These are phyloP conservation scores for Stegodyphus dumicola DNA, from an alignment of 1,140 invertebrate species.

Conservation along the genomic window DNA sequence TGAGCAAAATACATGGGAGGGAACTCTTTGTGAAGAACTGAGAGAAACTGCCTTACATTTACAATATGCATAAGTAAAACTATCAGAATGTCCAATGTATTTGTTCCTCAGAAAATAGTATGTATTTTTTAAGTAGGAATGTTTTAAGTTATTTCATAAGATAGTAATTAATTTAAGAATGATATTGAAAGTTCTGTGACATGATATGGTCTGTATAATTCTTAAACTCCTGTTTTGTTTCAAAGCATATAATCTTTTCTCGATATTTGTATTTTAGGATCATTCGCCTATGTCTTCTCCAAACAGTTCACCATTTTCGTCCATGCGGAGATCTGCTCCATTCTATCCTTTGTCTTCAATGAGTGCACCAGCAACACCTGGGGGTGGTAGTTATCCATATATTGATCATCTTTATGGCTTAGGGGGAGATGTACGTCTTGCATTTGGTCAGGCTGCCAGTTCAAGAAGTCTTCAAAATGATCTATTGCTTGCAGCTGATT, in stretches of 20 bases:
- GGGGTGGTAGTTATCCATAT: constrained; percentile 65
- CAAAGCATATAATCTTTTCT: background rate
- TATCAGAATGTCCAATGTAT: too few species aligned
- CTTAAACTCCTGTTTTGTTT: background rate
- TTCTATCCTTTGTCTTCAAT: constrained; percentile 72
- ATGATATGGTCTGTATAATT: background rate
- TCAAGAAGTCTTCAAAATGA: constrained; percentile 69
- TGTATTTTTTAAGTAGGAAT: too few species aligned
- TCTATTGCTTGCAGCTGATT: constrained; percentile 90
- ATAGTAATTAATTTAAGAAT: background rate
- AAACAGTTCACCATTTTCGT: constrained; percentile 86
- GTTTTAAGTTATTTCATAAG: too few species aligned
- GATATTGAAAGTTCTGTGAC: background rate
- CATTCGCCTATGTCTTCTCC: constrained; percentile 90
- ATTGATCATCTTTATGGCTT: constrained; percentile 68
- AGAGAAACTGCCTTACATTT: too few species aligned
- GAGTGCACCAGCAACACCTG: constrained; percentile 79
- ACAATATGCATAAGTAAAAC: too few species aligned
- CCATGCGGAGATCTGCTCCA: constrained; percentile 81
- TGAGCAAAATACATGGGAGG: background rate
- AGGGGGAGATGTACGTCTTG: constrained; percentile 67
- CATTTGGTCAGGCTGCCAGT: constrained; percentile 38
- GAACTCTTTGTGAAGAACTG: too few species aligned
- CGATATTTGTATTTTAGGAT: constrained; percentile 60
- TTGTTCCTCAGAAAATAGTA: too few species aligned